Conservation (phyloP, 1,140 invertebrate species). For the Glomeris maerens region DNA sequence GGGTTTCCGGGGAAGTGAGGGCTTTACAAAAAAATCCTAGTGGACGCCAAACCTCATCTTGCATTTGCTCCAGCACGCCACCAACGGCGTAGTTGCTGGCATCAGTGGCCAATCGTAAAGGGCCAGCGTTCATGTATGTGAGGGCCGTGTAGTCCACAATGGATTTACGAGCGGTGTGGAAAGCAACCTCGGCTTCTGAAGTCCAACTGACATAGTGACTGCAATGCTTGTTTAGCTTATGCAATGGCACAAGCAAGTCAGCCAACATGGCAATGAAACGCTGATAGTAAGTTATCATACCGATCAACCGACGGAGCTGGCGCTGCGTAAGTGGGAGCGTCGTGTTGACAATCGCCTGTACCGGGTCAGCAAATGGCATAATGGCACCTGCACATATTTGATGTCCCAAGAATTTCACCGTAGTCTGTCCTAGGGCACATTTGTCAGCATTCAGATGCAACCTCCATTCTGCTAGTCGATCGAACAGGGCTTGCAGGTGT, state of each 20-base stretch:
- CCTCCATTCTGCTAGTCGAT: slow-evolving; percentile 21
- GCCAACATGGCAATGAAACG: slow-evolving; percentile 25
- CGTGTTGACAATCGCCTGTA: slow-evolving; percentile 26
- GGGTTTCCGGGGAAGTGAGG: too few species aligned
- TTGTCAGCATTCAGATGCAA: slow-evolving; percentile 23
- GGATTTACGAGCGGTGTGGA: too few species aligned
- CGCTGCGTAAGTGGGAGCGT: slow-evolving; percentile 23
- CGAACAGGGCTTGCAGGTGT: slow-evolving; percentile 27
- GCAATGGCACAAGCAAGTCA: slow-evolving; percentile 10
- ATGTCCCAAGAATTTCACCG: slow-evolving; percentile 24
- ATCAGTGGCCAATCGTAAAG: too few species aligned
- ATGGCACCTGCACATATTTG: slow-evolving; percentile 23
- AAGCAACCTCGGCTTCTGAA: too few species aligned
- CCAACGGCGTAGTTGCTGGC: too few species aligned
- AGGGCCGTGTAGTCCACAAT: too few species aligned
- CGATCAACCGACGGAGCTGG: slow-evolving; percentile 26
- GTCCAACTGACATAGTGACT: too few species aligned
- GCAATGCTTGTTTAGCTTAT: too few species aligned
- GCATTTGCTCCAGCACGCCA: too few species aligned
- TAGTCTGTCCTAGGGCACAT: slow-evolving; percentile 11
- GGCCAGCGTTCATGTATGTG: too few species aligned
- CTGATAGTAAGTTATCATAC: slow-evolving; percentile 31
- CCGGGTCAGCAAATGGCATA: slow-evolving; percentile 21
- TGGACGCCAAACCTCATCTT: too few species aligned
- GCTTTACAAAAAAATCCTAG: too few species aligned